phyloP scores from a whole-genome alignment of 53 echinoderm and acorn worm species.

The Patiria pectinifera region DNA sequence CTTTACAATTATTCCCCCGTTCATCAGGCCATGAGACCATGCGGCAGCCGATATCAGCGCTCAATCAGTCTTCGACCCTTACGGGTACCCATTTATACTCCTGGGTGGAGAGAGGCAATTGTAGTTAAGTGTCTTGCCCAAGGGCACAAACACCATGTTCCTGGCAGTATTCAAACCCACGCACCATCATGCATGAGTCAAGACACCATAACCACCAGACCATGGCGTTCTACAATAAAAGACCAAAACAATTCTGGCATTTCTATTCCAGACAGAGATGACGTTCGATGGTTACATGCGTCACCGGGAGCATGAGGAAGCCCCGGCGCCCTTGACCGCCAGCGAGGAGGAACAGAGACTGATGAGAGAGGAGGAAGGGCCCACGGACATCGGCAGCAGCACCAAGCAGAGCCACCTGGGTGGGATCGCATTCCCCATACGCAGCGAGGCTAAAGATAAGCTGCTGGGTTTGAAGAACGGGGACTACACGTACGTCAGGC shows the following conservation, averaged over 20 bases:
- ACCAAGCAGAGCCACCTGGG: constrained; percentile 88
- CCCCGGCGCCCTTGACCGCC: constrained; percentile 83
- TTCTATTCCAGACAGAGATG: constrained; percentile 72
- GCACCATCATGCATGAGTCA: too few species aligned
- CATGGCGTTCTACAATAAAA: background rate
- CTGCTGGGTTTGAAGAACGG: constrained; percentile 61
- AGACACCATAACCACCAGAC: too few species aligned
- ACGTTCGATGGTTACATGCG: constrained; percentile 78
- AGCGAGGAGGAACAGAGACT: constrained; percentile 74
- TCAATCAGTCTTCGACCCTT: too few species aligned
- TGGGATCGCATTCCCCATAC: constrained; percentile 83
- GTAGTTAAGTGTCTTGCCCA: too few species aligned
- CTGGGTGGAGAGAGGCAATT: too few species aligned
- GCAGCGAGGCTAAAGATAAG: constrained; percentile 65
- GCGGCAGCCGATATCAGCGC: too few species aligned
- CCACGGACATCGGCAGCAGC: constrained; percentile 75
- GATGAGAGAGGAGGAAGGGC: constrained; percentile 73
- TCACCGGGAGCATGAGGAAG: constrained; percentile 69
- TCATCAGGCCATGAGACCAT: too few species aligned
- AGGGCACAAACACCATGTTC: too few species aligned
- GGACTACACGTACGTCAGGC: constrained; percentile 74
- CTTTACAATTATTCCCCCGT: too few species aligned
- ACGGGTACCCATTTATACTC: too few species aligned
- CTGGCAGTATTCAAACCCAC: too few species aligned
- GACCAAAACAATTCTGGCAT: too few species aligned